phyloP scores from a whole-genome alignment of 2,888 invertebrate genomes.

The Didymodactylos carnosus region DNA sequence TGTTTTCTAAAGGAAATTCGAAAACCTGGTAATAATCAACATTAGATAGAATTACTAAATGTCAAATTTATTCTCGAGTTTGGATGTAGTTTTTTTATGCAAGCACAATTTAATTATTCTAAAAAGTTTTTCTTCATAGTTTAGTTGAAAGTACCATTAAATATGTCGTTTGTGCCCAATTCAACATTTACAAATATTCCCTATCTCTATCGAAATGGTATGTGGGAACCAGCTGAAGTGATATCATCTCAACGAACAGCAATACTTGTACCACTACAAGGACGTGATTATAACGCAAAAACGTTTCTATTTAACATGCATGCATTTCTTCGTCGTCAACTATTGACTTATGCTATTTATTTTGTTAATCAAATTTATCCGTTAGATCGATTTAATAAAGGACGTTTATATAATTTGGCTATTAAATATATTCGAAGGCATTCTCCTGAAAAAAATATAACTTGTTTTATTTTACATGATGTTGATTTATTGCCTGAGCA shows the following conservation, averaged over 20 bases:
- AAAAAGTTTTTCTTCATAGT: too few relatives aligned
- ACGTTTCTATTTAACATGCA: neutral
- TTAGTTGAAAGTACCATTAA: too few relatives aligned
- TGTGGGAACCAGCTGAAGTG: neutral
- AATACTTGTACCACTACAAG: neutral
- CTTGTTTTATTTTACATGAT: slow-evolving; percentile 11
- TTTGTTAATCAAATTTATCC: too few relatives aligned
- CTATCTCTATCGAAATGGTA: neutral
- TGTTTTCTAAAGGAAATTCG: too few relatives aligned
- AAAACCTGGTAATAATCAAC: too few relatives aligned
- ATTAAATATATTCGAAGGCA: neutral
- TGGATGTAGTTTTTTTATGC: too few relatives aligned
- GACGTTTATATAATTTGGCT: slow-evolving; percentile 2
- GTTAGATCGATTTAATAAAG: slow-evolving; percentile 13
- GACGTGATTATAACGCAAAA: neutral
- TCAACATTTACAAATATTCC: neutral
- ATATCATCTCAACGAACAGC: neutral
- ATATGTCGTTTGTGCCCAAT: neutral
- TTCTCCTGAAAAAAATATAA: neutral
- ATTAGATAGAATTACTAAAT: too few relatives aligned
- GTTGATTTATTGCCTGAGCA: slow-evolving; percentile 36
- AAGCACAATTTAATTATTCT: too few relatives aligned
- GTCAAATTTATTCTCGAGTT: too few relatives aligned
- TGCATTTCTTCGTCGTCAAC: neutral
- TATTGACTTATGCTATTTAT: neutral